phyloP scores from a whole-genome alignment of 2,888 invertebrate genomes.

The Troides aeacus region DNA sequence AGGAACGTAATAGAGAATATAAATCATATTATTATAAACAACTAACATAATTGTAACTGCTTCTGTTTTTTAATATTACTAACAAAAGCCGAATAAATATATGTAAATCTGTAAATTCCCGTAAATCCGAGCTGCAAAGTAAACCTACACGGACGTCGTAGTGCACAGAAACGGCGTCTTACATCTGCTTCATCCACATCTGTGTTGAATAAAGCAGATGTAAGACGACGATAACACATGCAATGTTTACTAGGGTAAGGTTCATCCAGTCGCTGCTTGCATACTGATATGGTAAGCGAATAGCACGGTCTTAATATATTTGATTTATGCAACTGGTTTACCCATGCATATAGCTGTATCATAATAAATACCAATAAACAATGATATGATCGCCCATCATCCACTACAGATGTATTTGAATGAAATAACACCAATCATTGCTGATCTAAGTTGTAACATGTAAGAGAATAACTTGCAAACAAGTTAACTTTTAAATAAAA shows the following conservation, averaged over 20 bases:
- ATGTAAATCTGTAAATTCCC: neutral
- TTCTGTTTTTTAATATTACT: too few relatives aligned
- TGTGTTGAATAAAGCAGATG: slow-evolving; percentile 18
- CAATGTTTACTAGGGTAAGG: slow-evolving; percentile 25
- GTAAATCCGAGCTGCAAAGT: slow-evolving; percentile 20
- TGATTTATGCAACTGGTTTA: neutral
- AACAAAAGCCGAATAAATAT: neutral
- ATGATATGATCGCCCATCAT: neutral
- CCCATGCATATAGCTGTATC: neutral
- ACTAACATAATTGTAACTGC: too few relatives aligned
- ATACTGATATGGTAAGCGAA: slow-evolving; percentile 3
- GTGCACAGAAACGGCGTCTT: neutral
- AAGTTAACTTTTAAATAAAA: too few relatives aligned
- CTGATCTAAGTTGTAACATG: too few relatives aligned
- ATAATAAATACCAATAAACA: neutral
- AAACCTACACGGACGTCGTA: slow-evolving; percentile 4
- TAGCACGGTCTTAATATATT: neutral
- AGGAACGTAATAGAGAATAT: too few relatives aligned
- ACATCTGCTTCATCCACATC: slow-evolving; percentile 10
- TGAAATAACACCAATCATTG: too few relatives aligned
- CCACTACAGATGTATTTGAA: too few relatives aligned
- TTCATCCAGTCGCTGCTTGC: slow-evolving; percentile 11
- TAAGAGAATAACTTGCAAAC: too few relatives aligned
- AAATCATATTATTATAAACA: too few relatives aligned
- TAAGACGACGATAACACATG: slow-evolving; percentile 25